Conservation (phyloP, 2,888 invertebrate species). For the Heliconius ismenius region DNA sequence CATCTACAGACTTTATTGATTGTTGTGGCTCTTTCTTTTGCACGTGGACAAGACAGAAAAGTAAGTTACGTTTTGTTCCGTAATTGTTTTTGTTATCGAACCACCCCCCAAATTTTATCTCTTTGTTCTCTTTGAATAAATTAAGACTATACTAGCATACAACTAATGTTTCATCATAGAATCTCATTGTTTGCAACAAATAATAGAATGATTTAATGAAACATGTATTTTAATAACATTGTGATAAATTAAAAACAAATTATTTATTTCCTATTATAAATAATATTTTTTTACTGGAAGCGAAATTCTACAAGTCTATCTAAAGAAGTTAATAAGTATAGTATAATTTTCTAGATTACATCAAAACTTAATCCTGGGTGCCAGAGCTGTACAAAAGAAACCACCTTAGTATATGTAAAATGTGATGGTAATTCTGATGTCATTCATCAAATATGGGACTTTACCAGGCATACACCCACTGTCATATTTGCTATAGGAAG, state of each 20-base stretch:
- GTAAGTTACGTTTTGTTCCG: conserved; percentile 51
- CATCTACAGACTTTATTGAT: conserved; percentile 55
- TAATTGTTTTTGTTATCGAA: conserved; percentile 25
- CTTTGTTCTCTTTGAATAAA: conserved; percentile 26
- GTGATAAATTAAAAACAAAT: neutral
- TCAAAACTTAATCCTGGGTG: conserved; percentile 68
- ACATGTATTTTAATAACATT: neutral
- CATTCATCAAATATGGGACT: conserved; percentile 86
- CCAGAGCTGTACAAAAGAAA: conserved; percentile 52
- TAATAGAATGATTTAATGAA: neutral
- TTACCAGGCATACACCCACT: conserved; percentile 81
- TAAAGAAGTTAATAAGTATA: neutral
- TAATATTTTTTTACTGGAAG: neutral
- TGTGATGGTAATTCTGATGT: conserved; percentile 82
- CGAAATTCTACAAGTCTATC: neutral
- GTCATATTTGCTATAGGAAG: conserved; percentile 80
- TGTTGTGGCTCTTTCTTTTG: conserved; percentile 53
- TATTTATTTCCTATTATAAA: neutral
- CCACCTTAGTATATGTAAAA: conserved; percentile 77
- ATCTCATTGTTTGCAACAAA: neutral
- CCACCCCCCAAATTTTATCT: conserved; percentile 23
- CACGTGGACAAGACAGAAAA: conserved; percentile 66
- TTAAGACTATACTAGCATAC: neutral
- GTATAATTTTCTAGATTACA: conserved; percentile 57
- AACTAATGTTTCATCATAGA: neutral